A percentile compares a stretch with the other conserved stretches of the same genome.
Evolutionary conservation across 2,797 vertebrate species (phyloP).

Genomic region (Chaenodraco wilsoni): DNA sequence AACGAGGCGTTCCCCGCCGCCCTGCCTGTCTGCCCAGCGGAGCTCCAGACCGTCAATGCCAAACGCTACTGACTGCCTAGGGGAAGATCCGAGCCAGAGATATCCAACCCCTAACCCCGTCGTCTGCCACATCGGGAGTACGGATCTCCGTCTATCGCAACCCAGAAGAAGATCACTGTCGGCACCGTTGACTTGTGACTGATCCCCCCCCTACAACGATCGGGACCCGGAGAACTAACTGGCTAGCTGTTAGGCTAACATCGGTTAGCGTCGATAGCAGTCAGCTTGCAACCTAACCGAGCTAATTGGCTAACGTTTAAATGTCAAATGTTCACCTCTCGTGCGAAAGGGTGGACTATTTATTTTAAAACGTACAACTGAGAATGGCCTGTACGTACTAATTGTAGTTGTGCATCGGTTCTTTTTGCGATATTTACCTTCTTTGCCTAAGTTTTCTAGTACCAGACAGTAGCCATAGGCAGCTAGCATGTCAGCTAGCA

Average conservation of each 20-base stretch:
- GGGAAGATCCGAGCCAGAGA: slow-evolving; percentile 50
- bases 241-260: slow-evolving; percentile 58
- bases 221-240: slow-evolving; percentile 64
- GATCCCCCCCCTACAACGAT: background rate
- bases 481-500: slow-evolving; percentile 74
- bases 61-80: slow-evolving; percentile 50
- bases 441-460: slow-evolving; percentile 68
- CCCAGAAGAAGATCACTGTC: background rate
- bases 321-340: background rate
- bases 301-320: slow-evolving; percentile 45
- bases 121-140: slow-evolving; percentile 41
- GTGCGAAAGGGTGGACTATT: background rate
- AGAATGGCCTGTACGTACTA: background rate
- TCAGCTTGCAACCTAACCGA: slow-evolving; percentile 37
- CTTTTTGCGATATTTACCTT: slow-evolving; percentile 38
- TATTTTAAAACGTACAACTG: background rate
- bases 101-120: slow-evolving; percentile 24
- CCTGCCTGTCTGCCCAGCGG: slow-evolving; percentile 59
- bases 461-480: slow-evolving; percentile 62
- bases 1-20: slow-evolving; percentile 82
- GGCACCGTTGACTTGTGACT: slow-evolving; percentile 32
- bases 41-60: slow-evolving; percentile 53
- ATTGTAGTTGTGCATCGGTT: background rate
- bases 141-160: background rate
- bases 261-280: slow-evolving; percentile 53